Evolutionary conservation across 2,888 invertebrate genomes (phyloP).

Genomic region (Caenorhabditis sp.): DNA sequence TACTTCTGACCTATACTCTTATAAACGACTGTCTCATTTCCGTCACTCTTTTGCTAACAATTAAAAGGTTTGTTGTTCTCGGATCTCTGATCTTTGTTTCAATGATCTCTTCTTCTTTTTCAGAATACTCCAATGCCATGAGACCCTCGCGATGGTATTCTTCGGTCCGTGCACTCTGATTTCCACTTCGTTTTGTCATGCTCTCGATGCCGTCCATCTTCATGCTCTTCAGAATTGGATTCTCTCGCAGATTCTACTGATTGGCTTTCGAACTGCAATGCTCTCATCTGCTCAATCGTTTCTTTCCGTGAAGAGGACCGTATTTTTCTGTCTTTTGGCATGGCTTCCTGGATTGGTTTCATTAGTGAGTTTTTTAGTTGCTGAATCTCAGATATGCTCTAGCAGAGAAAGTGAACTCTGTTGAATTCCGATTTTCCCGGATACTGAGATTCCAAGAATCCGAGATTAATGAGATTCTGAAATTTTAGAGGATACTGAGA

Average conservation of each 20-base stretch:
- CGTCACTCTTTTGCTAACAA: slow-evolving; percentile 40
- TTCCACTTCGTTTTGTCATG: slow-evolving; percentile 47
- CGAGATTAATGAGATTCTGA: too few species aligned
- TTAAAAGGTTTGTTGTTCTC: slow-evolving; percentile 47
- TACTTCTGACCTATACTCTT: slow-evolving; percentile 53
- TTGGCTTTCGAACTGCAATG: slow-evolving; percentile 58
- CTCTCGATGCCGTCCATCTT: slow-evolving; percentile 47
- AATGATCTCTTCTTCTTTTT: background rate
- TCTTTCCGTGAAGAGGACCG: slow-evolving; percentile 45
- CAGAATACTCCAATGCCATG: slow-evolving; percentile 60
- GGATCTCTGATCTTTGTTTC: slow-evolving; percentile 14
- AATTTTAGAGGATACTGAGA: too few species aligned
- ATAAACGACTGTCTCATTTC: slow-evolving; percentile 60
- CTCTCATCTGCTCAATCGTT: slow-evolving; percentile 52
- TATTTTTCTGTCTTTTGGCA: slow-evolving; percentile 44
- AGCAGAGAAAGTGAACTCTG: too few species aligned
- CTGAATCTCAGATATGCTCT: too few species aligned
- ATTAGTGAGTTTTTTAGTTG: slow-evolving; percentile 49
- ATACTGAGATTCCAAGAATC: too few species aligned
- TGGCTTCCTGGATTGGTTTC: slow-evolving; percentile 53
- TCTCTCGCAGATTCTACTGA: slow-evolving; percentile 58
- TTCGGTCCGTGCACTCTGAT: slow-evolving; percentile 49
- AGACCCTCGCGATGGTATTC: slow-evolving; percentile 55
- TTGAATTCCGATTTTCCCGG: too few species aligned
- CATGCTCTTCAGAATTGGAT: slow-evolving; percentile 64